Percentiles rank a stretch among this genome's conserved stretches.
Evolutionary conservation across 2,113 vertebrate genomes (phyloP).

Genomic region (Calidris pugnax): DNA sequence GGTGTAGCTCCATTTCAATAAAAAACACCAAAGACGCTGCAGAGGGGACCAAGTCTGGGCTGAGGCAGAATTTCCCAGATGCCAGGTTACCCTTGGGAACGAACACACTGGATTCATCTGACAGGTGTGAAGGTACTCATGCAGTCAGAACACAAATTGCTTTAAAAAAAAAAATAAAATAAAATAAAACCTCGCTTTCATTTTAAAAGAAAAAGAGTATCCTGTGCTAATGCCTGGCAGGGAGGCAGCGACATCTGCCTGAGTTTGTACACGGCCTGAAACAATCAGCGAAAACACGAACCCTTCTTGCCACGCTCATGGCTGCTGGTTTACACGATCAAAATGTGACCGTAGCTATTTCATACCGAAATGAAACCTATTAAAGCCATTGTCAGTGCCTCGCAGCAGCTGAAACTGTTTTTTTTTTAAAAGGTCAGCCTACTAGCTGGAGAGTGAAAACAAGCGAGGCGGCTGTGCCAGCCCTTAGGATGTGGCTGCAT

Average conservation of each 20-base stretch:
- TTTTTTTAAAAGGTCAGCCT: conserved; percentile 22
- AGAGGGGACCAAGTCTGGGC: neutral
- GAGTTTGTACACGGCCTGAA: conserved; percentile 25
- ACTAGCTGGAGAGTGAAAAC: conserved; percentile 28
- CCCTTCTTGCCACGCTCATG: neutral
- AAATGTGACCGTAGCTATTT: neutral
- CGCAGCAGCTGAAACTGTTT: conserved; percentile 11
- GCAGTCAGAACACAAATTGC: conserved; percentile 21
- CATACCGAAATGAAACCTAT: conserved; percentile 1
- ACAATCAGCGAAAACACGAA: neutral
- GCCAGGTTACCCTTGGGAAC: conserved; percentile 23
- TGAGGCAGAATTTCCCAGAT: conserved; percentile 43
- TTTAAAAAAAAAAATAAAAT: neutral
- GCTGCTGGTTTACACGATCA: neutral
- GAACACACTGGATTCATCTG: neutral
- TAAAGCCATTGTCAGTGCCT: neutral
- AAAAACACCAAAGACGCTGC: neutral
- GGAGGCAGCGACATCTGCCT: conserved; percentile 16
- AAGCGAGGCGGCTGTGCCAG: conserved; percentile 20
- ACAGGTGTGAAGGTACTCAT: conserved; percentile 40
- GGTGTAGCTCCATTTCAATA: neutral
- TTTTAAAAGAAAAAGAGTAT: neutral
- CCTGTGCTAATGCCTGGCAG: neutral
- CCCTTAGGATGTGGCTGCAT: neutral
- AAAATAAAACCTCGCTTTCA: neutral